Percentiles rank a stretch among this genome's conserved stretches.
Evolutionary conservation across 2,888 invertebrate species (phyloP).

Genomic region (Yponomeuta plumbellus): DNA sequence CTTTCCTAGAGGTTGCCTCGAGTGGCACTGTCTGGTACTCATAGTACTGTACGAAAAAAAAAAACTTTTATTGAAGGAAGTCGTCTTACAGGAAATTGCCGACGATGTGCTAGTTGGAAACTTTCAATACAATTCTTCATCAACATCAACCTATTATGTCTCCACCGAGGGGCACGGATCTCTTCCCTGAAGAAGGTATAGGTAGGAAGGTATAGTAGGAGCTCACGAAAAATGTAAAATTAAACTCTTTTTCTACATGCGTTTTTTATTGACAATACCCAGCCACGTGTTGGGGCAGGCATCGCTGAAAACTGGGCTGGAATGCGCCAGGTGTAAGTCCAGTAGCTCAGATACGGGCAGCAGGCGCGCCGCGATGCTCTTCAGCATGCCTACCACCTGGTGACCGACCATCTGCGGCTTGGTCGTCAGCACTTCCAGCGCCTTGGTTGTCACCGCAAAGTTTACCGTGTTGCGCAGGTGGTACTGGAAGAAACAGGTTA

Average conservation of each 20-base stretch:
- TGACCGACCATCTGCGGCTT: constrained; percentile 55
- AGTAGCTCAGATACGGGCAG: constrained; percentile 56
- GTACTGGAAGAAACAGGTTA: constrained; percentile 37
- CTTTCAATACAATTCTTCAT: too few relatives aligned
- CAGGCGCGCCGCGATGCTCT: constrained; percentile 44
- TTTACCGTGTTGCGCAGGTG: constrained; percentile 59
- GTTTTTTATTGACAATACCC: constrained; percentile 50
- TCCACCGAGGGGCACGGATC: too few relatives aligned
- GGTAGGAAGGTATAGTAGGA: too few relatives aligned
- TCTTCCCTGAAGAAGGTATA: too few relatives aligned
- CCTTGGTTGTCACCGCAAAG: constrained; percentile 44
- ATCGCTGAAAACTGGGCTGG: constrained; percentile 60
- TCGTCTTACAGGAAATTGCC: too few relatives aligned
- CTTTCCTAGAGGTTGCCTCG: too few relatives aligned
- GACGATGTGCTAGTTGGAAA: too few relatives aligned
- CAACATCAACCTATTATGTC: too few relatives aligned
- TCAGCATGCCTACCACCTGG: constrained; percentile 51
- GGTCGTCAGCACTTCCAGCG: constrained; percentile 46
- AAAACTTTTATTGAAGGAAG: too few relatives aligned
- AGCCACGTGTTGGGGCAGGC: constrained; percentile 58
- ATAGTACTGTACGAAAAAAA: too few relatives aligned
- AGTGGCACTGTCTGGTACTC: too few relatives aligned
- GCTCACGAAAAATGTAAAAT: too few relatives aligned
- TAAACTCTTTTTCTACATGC: constrained; percentile 19
- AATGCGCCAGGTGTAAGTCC: constrained; percentile 57